Conservation (phyloP, 2,113 vertebrate species). For the Oncorhynchus nerka region DNA sequence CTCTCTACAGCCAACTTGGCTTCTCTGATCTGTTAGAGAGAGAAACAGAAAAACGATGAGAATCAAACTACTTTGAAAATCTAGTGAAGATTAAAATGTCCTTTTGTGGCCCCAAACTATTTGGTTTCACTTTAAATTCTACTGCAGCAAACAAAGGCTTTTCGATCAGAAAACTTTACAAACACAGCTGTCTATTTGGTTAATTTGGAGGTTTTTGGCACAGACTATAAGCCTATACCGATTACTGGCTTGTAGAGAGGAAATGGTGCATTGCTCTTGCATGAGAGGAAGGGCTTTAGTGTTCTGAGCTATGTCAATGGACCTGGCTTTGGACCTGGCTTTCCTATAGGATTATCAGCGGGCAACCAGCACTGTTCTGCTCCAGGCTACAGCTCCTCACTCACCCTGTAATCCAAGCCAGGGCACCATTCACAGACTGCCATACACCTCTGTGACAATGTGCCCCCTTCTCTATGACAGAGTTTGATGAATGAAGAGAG, state of each 20-base stretch:
- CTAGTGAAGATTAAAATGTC: too few relatives aligned
- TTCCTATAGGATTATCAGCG: slow-evolving; percentile 35
- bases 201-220: background rate
- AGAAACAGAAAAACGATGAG: background rate
- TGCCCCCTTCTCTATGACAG: slow-evolving; percentile 68
- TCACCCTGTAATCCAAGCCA: slow-evolving; percentile 63
- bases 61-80: slow-evolving; percentile 27
- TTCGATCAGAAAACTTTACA: background rate
- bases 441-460: slow-evolving; percentile 62
- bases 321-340: slow-evolving; percentile 29
- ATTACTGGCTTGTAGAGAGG: background rate
- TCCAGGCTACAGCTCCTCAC: slow-evolving; percentile 45
- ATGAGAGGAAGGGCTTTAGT: slow-evolving; percentile 20
- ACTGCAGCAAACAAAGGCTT: background rate
- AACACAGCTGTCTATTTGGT: background rate
- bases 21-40: slow-evolving; percentile 69
- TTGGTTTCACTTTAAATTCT: background rate
- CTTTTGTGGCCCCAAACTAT: background rate
- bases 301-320: slow-evolving; percentile 24
- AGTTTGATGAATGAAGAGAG: slow-evolving; percentile 70
- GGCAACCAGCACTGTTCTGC: slow-evolving; percentile 41
- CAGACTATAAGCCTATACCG: background rate
- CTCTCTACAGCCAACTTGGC: slow-evolving; percentile 91
- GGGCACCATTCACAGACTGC: slow-evolving; percentile 54
- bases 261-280: slow-evolving; percentile 14